Conservation (phyloP, 2,797 vertebrate genomes). For the Anas georgica region DNA sequence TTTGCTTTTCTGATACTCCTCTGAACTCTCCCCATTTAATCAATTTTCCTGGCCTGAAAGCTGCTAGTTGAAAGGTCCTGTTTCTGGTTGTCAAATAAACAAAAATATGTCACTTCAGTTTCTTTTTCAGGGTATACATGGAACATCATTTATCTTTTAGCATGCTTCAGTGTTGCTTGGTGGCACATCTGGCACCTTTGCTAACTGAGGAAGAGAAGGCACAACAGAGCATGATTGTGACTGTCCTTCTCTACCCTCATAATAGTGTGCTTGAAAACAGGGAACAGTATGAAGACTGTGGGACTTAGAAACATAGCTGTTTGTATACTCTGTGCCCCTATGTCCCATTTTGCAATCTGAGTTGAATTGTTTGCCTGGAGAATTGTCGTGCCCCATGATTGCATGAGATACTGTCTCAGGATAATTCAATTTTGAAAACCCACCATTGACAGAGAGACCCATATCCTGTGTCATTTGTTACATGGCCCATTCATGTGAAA, state of each 20-base stretch:
- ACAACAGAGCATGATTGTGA: no score
- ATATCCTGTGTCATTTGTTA: neutral
- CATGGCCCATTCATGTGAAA: neutral
- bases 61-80: neutral
- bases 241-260: neutral
- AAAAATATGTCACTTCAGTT: neutral
- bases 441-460: accelerated
- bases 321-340: neutral
- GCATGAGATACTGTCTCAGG: accelerated
- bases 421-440: neutral
- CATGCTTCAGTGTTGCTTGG: accelerated
- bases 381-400: neutral
- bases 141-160: neutral
- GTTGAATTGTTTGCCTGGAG: neutral
- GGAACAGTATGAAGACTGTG: neutral
- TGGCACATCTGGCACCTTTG: neutral
- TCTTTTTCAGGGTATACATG: neutral
- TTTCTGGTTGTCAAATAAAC: neutral
- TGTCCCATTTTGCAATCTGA: neutral
- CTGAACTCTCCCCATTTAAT: neutral
- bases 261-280: neutral
- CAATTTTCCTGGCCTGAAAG: neutral
- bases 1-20: neutral
- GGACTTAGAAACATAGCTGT: neutral
- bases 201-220: neutral